Evolutionary conservation across 2,113 vertebrate species (phyloP), one percentile per base, ranked within the genome.

Genomic region (Antigone vipio): DNA sequence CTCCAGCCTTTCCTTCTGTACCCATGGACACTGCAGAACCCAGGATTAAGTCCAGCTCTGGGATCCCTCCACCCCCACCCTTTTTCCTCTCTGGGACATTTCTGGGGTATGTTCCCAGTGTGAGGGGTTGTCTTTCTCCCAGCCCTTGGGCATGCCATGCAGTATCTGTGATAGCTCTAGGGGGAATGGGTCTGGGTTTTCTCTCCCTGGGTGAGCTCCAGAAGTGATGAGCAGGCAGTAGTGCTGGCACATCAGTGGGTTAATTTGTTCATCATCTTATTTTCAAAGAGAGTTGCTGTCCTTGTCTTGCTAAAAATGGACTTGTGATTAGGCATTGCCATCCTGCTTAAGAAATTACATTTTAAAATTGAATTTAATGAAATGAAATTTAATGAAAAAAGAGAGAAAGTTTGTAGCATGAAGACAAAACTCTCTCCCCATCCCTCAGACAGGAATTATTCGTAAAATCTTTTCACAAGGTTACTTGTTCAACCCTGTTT

Each of bases 111-210:
- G 19, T 60, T 92, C 62, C 22, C 30, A 76, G 5, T 26, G 16
- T 0, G 0, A 56, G 30, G 11, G 3, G 6, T 34, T 2, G 7
- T 52, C 8, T 14, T 53, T 21, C 59, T 87, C n/a, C 35, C 22
- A 87, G 63, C 4, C 22, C 55, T 85, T 2, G 6, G 6, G 11
- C 9, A 34, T 26, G 17, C 20, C n/a, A 14, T 29, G n/a, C 21
- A 62, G 11, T 53, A 30, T 32, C 24, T 50, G 34, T 40, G 40
- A 62, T 13, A 73, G 40, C 29, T 80, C 42, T 34, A 52, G 9
- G 9, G 7, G 9, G 9, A 47, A 53, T 0, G 1, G 26, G 14
- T 56, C 44, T 58, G 12, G 32, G 26, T 29, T 72, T 85, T 59
- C 20, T 66, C 23, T 60, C n/a, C 32, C 40, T 62, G 9, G 18